phyloP scores from a whole-genome alignment of 2,113 vertebrate genomes.

The Mus spicilegus region DNA sequence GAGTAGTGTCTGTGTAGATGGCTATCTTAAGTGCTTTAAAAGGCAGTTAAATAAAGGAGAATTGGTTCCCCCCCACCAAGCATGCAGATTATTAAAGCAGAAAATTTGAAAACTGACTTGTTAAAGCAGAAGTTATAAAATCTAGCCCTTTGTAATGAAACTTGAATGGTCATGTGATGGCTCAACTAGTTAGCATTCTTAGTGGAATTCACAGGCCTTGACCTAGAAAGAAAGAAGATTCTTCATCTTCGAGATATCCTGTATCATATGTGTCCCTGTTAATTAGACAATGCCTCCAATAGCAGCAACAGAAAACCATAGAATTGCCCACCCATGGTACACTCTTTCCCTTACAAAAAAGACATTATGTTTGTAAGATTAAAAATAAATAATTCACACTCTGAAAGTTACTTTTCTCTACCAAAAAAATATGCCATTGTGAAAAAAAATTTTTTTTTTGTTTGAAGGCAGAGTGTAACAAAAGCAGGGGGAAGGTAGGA shows the following conservation, averaged over 20 bases:
- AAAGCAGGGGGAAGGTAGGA: conserved; percentile 65
- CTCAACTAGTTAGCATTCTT: not conserved
- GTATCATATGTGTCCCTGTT: conserved; percentile 31
- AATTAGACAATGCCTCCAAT: conserved; percentile 47
- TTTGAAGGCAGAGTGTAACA: conserved; percentile 66
- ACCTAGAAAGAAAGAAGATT: not conserved
- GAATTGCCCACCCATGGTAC: conserved; percentile 50
- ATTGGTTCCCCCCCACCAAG: not conserved
- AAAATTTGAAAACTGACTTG: conserved; percentile 48
- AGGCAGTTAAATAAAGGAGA: conserved; percentile 32
- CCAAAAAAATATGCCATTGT: conserved; percentile 58
- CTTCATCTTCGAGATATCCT: not conserved
- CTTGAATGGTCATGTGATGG: not conserved
- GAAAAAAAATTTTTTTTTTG: conserved; percentile 46
- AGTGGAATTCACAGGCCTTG: not conserved
- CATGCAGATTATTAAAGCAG: not conserved
- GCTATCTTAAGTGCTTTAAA: conserved; percentile 21
- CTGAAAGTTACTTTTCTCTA: conserved; percentile 72
- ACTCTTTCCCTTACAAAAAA: not conserved
- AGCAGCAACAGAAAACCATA: not conserved
- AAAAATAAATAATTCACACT: conserved; percentile 74
- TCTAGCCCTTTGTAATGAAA: conserved; percentile 22
- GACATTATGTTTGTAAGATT: conserved; percentile 56
- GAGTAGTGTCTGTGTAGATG: not conserved
- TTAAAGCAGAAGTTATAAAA: conserved; percentile 52